Evolutionary conservation across 2,797 vertebrate species (phyloP).

Genomic region (Synanceia verrucosa): DNA sequence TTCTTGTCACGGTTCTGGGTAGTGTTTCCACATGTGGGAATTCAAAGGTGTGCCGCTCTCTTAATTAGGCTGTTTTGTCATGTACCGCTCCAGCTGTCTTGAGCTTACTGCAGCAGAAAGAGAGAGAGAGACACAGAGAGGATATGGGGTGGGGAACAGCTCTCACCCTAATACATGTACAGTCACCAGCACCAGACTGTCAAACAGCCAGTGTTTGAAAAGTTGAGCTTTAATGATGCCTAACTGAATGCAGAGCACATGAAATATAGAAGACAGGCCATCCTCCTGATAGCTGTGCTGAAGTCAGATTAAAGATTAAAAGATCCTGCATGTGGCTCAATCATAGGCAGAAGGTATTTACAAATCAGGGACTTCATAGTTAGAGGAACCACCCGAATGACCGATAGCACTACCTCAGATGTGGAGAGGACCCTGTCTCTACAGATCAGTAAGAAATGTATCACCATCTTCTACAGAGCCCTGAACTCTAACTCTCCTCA

Average conservation of each 20-base stretch:
- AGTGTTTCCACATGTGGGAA: conserved; percentile 69
- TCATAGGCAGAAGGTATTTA: conserved; percentile 7
- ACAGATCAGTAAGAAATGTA: too few species aligned
- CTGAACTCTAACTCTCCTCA: too few species aligned
- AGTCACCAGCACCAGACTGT: conserved; percentile 51
- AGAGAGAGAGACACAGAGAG: conserved; percentile 26
- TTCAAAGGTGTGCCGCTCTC: conserved; percentile 67
- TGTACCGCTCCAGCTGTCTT: conserved; percentile 71
- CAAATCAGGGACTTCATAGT: too few species aligned
- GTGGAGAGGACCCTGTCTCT: too few species aligned
- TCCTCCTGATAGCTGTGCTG: conserved; percentile 25
- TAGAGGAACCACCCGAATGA: too few species aligned
- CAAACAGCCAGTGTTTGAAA: conserved; percentile 45
- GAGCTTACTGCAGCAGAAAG: conserved; percentile 53
- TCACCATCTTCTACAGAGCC: too few species aligned
- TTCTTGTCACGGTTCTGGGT: conserved; percentile 53
- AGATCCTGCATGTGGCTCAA: conserved; percentile 3
- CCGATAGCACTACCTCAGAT: too few species aligned
- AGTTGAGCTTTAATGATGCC: conserved; percentile 46
- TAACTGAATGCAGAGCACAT: conserved; percentile 37
- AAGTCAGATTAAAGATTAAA: conserved; percentile 38
- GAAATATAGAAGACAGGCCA: conserved; percentile 30
- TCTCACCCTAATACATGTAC: conserved; percentile 42
- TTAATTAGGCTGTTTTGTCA: conserved; percentile 80
- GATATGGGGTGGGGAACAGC: conserved; percentile 3